Evolutionary conservation across 2,888 invertebrate genomes (phyloP).

Genomic region (Tetanocera ferruginea): DNA sequence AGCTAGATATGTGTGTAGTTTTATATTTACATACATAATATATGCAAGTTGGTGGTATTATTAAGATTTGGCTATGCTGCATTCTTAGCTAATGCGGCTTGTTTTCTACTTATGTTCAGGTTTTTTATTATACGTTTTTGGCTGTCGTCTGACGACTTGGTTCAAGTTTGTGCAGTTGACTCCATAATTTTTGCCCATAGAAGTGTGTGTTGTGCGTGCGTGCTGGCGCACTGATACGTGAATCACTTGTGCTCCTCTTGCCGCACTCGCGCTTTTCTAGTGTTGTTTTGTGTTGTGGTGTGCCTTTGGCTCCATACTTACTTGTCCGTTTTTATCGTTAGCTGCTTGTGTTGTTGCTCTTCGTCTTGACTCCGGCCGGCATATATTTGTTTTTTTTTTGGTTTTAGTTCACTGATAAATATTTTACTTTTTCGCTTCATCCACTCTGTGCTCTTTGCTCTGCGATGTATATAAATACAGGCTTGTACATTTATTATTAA

Average conservation of each 20-base stretch:
- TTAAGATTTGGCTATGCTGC: slow-evolving; percentile 16
- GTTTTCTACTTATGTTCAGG: not conserved
- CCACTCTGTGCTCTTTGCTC: not conserved
- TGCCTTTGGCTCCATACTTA: not conserved
- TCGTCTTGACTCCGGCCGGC: not conserved
- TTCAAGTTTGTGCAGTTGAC: not conserved
- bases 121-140: not conserved
- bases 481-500: too few relatives aligned
- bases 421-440: not conserved
- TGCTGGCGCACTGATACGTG: slow-evolving; percentile 6
- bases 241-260: slow-evolving; percentile 9
- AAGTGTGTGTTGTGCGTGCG: not conserved
- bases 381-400: not conserved
- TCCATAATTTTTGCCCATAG: slow-evolving; percentile 4
- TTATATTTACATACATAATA: not conserved
- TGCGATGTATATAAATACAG: not conserved
- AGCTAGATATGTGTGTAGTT: not conserved
- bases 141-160: not conserved
- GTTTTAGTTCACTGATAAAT: slow-evolving; percentile 10
- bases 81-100: slow-evolving; percentile 30
- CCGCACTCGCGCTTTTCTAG: not conserved
- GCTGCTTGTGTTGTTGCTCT: not conserved
- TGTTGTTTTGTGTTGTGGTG: not conserved
- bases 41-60: slow-evolving; percentile 3
- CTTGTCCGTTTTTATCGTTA: not conserved